Evolutionary conservation across 2,888 invertebrate genomes (phyloP).

Genomic region (Imbricaverruca yamaguchii): DNA sequence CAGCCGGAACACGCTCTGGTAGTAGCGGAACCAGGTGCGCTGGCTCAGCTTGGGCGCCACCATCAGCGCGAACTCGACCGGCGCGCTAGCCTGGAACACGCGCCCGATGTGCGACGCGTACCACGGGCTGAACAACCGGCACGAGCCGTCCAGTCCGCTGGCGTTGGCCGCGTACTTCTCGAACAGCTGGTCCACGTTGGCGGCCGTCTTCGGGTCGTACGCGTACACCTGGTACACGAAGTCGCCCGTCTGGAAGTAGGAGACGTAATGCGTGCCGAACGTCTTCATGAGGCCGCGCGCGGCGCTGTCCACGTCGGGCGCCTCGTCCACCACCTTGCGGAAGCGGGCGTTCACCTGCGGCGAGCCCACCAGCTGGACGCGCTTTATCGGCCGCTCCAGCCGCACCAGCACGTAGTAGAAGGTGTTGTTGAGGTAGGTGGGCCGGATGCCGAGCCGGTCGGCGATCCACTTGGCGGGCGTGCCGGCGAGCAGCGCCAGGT

Average conservation of each 20-base stretch:
- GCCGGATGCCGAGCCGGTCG: background rate
- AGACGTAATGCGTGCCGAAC: background rate
- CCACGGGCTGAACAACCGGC: background rate
- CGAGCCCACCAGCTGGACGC: background rate
- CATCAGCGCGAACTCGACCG: background rate
- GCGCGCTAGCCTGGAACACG: background rate
- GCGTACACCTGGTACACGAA: background rate
- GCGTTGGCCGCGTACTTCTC: background rate
- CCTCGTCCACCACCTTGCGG: background rate
- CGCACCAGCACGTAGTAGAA: background rate
- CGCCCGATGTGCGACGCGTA: background rate
- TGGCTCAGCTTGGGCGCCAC: background rate
- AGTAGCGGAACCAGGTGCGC: background rate
- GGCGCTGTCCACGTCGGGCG: background rate
- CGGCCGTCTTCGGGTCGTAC: background rate
- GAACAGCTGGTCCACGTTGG: background rate
- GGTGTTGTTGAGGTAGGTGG: background rate
- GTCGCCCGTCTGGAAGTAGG: background rate
- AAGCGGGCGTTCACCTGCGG: background rate
- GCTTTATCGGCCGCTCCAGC: background rate
- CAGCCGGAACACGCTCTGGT: background rate
- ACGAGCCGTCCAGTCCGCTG: background rate
- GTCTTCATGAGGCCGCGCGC: background rate
- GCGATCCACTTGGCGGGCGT: background rate
- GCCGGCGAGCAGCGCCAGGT: background rate